A percentile compares a stretch with the other conserved stretches of the same genome.
Conservation (phyloP, 2,797 vertebrate species). For the Enteromius mattozi region DNA sequence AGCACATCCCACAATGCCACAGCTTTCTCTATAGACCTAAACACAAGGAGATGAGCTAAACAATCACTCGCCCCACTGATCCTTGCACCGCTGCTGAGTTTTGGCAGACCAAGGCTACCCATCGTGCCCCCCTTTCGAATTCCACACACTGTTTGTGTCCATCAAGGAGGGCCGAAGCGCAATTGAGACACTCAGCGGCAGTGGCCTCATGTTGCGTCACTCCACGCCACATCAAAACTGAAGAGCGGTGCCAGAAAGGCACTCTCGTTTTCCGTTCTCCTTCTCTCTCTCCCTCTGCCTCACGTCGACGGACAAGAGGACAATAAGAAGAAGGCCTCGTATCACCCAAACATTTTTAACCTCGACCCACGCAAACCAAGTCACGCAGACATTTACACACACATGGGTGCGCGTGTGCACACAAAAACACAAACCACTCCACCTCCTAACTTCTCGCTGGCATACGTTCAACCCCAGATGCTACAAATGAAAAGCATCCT, state of each 20-base stretch:
- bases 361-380: slow-evolving; percentile 45
- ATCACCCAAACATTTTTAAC: slow-evolving; percentile 60
- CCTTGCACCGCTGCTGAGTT: slow-evolving; percentile 44
- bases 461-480: slow-evolving; percentile 65
- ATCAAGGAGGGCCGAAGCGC: slow-evolving; percentile 50
- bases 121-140: slow-evolving; percentile 52
- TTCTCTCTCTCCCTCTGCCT: slow-evolving; percentile 33
- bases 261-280: slow-evolving; percentile 22
- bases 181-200: slow-evolving; percentile 45
- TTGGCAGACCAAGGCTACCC: slow-evolving; percentile 61
- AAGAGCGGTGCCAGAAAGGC: slow-evolving; percentile 28
- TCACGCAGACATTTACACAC: slow-evolving; percentile 38
- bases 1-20: slow-evolving; percentile 47
- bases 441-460: slow-evolving; percentile 62
- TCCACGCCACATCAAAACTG: slow-evolving; percentile 44
- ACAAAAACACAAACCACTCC: slow-evolving; percentile 54
- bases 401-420: slow-evolving; percentile 21
- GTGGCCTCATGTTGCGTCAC: slow-evolving; percentile 54
- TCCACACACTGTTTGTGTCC: slow-evolving; percentile 55
- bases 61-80: slow-evolving; percentile 58
- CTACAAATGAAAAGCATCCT: slow-evolving; percentile 64
- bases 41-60: slow-evolving; percentile 57
- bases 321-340: slow-evolving; percentile 53
- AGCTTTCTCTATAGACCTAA: slow-evolving; percentile 53
- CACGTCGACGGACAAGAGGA: slow-evolving; percentile 46